These are phyloP conservation scores for Syrphus vitripennis DNA, from an alignment of 2,888 invertebrate species.

Conservation along the genomic window DNA sequence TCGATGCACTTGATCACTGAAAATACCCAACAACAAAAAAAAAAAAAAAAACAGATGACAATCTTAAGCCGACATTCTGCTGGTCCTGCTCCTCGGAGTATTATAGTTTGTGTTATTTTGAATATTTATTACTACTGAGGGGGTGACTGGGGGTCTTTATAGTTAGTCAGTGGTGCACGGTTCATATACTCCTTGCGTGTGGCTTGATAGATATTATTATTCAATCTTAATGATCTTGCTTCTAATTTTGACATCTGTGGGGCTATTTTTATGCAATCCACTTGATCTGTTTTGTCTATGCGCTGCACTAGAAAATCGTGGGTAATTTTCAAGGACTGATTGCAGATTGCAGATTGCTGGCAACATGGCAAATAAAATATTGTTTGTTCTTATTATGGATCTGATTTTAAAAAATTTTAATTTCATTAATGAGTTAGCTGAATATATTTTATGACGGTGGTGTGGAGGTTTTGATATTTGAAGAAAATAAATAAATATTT, in stretches of 20 bases:
- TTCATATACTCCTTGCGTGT: slow-evolving; percentile 28
- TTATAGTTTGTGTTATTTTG: background rate
- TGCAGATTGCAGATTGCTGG: background rate
- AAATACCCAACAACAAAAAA: background rate
- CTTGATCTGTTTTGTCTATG: slow-evolving; percentile 1
- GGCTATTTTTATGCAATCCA: slow-evolving; percentile 65
- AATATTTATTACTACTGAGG: background rate
- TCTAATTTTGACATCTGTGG: slow-evolving; percentile 62
- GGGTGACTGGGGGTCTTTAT: background rate
- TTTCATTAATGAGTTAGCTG: background rate
- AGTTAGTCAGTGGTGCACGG: background rate
- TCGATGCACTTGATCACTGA: slow-evolving; percentile 65
- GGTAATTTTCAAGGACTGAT: slow-evolving; percentile 58
- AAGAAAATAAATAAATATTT: too few relatives aligned
- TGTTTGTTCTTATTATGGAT: background rate
- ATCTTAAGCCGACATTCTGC: background rate
- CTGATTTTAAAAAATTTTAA: background rate
- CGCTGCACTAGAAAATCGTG: slow-evolving; percentile 32
- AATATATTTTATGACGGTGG: too few relatives aligned
- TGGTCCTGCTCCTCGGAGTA: background rate
- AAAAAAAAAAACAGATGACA: slow-evolving; percentile 29
- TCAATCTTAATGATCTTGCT: slow-evolving; percentile 66
- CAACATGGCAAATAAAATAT: background rate
- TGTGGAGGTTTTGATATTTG: too few relatives aligned
- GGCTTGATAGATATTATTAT: slow-evolving; percentile 48